Conservation (phyloP, 2,888 invertebrate genomes). For the Tetheella fluctuosa region DNA sequence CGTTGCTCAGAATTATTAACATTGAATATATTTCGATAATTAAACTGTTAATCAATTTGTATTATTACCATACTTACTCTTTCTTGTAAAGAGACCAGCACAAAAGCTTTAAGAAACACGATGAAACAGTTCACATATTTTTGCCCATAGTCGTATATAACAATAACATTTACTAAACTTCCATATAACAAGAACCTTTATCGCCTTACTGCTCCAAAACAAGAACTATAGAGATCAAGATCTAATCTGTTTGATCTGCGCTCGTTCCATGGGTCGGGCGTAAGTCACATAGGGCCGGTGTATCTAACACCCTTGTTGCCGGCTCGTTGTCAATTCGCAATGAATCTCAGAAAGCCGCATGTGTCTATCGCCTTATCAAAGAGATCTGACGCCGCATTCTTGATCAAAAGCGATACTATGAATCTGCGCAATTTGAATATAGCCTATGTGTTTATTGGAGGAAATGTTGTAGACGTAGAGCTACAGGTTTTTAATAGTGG, state of each 20-base stretch:
- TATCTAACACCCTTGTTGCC: conserved; percentile 28
- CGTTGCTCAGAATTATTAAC: no score
- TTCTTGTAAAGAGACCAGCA: background rate
- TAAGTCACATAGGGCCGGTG: conserved; percentile 45
- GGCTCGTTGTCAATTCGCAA: conserved; percentile 38
- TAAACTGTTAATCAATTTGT: no score
- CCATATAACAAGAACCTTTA: conserved; percentile 19
- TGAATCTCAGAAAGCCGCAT: conserved; percentile 52
- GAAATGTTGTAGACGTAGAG: conserved; percentile 27
- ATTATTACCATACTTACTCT: background rate
- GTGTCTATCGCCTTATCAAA: conserved; percentile 67
- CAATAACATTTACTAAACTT: conserved; percentile 1
- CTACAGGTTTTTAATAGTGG: background rate
- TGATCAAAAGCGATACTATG: conserved; percentile 50
- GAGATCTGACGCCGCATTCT: conserved; percentile 69
- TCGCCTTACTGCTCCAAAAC: conserved; percentile 57
- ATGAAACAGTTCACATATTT: background rate
- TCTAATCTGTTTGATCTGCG: conserved; percentile 75
- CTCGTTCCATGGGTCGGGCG: conserved; percentile 60
- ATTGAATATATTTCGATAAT: no score
- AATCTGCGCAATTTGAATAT: conserved; percentile 49
- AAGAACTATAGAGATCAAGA: conserved; percentile 65
- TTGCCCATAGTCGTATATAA: background rate
- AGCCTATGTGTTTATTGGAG: conserved; percentile 31
- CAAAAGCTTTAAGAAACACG: background rate